Percentiles rank a stretch among this genome's conserved stretches.
Conservation (phyloP, 2,888 invertebrate species). For the Junonia oenone region DNA sequence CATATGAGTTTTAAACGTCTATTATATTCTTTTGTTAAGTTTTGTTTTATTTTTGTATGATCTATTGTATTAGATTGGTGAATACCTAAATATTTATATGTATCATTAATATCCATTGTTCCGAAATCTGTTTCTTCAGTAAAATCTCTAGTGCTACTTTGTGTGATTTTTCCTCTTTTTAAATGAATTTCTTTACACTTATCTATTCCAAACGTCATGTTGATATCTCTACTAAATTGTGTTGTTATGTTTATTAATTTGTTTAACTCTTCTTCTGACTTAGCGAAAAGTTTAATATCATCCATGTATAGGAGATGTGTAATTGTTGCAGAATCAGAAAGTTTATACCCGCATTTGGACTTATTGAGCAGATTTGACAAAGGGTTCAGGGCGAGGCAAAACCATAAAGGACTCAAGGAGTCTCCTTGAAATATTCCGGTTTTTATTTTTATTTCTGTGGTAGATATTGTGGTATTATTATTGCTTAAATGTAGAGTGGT, state of each 20-base stretch:
- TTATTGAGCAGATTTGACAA: slow-evolving; percentile 4
- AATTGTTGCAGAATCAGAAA: background rate
- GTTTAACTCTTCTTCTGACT: background rate
- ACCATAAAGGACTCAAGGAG: slow-evolving; percentile 23
- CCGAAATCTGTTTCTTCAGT: slow-evolving; percentile 7
- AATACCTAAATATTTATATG: slow-evolving; percentile 19
- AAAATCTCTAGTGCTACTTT: background rate
- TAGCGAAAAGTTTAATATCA: slow-evolving; percentile 16
- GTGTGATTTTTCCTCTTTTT: slow-evolving; percentile 8
- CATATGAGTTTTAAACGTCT: slow-evolving; percentile 5
- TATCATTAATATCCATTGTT: slow-evolving; percentile 5
- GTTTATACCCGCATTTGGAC: background rate
- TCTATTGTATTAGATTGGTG: slow-evolving; percentile 10
- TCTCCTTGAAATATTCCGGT: slow-evolving; percentile 27
- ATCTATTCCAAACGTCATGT: slow-evolving; percentile 25
- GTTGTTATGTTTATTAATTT: slow-evolving; percentile 1
- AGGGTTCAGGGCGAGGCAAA: slow-evolving; percentile 24
- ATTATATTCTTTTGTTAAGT: background rate
- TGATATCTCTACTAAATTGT: slow-evolving; percentile 16
- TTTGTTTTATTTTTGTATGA: background rate
- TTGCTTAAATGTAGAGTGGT: slow-evolving; percentile 9
- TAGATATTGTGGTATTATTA: background rate
- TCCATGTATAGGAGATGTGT: slow-evolving; percentile 20
- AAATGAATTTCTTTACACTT: slow-evolving; percentile 18
- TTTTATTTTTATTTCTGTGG: slow-evolving; percentile 17